phyloP scores from a whole-genome alignment of 2,113 vertebrate species.

The Okapia johnstoni region DNA sequence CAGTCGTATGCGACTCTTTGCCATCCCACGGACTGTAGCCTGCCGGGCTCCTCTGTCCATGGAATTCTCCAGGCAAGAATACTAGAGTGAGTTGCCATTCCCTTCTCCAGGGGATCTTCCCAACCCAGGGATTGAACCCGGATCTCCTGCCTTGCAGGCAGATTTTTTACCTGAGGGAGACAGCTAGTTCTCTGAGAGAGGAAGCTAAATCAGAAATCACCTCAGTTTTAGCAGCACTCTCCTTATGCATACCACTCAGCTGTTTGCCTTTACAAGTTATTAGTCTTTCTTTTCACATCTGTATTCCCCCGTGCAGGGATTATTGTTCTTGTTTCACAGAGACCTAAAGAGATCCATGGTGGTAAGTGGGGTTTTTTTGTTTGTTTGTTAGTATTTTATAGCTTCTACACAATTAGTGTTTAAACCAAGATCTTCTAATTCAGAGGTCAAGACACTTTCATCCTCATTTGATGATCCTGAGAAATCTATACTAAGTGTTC shows the following conservation, averaged over 20 bases:
- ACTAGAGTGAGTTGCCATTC: background rate
- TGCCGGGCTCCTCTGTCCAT: background rate
- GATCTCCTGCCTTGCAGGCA: background rate
- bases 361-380: background rate
- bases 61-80: background rate
- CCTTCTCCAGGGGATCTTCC: background rate
- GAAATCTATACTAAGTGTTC: background rate
- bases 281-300: background rate
- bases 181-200: background rate
- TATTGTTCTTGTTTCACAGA: background rate
- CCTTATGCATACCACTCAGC: background rate
- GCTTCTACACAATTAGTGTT: background rate
- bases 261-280: background rate
- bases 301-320: background rate
- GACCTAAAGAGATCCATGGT: background rate
- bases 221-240: background rate
- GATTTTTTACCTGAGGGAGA: background rate
- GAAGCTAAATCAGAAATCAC: background rate
- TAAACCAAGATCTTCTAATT: background rate
- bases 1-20: background rate
- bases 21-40: background rate
- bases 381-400: background rate
- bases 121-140: fast-evolving
- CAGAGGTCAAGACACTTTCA: background rate
- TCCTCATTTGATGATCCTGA: background rate